Percentiles rank a stretch among this genome's conserved stretches.
Evolutionary conservation across 2,797 vertebrate species (phyloP).

Genomic region (Leptoclinus maculatus): DNA sequence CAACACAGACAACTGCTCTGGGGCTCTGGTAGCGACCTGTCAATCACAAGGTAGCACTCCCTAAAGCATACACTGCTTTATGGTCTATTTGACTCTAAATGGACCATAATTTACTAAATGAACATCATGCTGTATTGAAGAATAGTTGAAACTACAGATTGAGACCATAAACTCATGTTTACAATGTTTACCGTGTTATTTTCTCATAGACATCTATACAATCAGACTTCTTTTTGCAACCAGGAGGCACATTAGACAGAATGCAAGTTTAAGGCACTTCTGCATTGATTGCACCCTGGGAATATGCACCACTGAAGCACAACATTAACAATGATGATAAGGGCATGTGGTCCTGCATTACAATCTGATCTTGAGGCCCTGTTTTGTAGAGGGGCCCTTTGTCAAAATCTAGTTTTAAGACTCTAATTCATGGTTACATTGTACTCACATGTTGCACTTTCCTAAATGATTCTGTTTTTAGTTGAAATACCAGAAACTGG

Average conservation of each 20-base stretch:
- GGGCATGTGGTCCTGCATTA: neutral
- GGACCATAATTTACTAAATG: neutral
- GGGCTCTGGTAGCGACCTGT: neutral
- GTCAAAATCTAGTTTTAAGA: neutral
- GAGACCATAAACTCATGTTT: neutral
- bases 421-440: neutral
- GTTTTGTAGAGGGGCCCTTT: neutral
- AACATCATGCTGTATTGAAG: neutral
- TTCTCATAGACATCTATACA: neutral
- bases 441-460: neutral
- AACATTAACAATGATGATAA: neutral
- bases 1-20: neutral
- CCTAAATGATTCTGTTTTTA: neutral
- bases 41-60: neutral
- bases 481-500: neutral
- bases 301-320: neutral
- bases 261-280: too few relatives aligned
- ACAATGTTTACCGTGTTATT: neutral
- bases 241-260: neutral
- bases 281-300: neutral
- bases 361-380: too few relatives aligned
- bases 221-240: neutral
- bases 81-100: neutral
- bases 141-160: neutral
- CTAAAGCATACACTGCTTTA: neutral